Evolutionary conservation across 2,113 vertebrate species (phyloP).

Genomic region (Naja naja): DNA sequence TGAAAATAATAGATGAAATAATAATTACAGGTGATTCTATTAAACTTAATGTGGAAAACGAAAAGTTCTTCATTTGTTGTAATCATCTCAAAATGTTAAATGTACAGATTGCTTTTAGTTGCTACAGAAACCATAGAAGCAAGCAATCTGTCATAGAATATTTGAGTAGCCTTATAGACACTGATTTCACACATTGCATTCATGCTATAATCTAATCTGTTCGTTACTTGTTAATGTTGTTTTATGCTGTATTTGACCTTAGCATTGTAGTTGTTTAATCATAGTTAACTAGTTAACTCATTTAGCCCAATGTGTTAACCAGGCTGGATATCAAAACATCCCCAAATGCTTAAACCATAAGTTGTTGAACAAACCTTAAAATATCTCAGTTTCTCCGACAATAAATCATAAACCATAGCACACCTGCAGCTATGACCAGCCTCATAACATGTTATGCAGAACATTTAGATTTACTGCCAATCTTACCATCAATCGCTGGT

Average conservation of each 20-base stretch:
- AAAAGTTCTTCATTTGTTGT: background rate
- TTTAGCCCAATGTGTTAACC: background rate
- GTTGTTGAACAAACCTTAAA: background rate
- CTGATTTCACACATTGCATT: background rate
- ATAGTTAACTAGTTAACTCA: background rate
- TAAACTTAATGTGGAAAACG: background rate
- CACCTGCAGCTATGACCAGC: background rate
- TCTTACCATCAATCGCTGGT: background rate
- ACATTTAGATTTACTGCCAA: background rate
- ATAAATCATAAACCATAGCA: background rate
- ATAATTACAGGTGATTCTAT: background rate
- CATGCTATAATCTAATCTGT: background rate
- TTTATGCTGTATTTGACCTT: background rate
- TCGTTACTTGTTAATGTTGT: background rate
- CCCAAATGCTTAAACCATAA: background rate
- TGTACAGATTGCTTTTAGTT: background rate
- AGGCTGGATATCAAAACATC: background rate
- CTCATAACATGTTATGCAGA: background rate
- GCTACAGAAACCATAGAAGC: background rate
- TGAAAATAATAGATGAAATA: background rate
- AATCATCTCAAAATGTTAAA: background rate
- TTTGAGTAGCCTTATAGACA: background rate
- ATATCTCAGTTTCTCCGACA: background rate
- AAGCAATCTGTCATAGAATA: background rate
- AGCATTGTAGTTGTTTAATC: background rate